Evolutionary conservation across 2,888 invertebrate species (phyloP), one percentile per base, ranked within the genome.

Genomic region (Cancer borealis): DNA sequence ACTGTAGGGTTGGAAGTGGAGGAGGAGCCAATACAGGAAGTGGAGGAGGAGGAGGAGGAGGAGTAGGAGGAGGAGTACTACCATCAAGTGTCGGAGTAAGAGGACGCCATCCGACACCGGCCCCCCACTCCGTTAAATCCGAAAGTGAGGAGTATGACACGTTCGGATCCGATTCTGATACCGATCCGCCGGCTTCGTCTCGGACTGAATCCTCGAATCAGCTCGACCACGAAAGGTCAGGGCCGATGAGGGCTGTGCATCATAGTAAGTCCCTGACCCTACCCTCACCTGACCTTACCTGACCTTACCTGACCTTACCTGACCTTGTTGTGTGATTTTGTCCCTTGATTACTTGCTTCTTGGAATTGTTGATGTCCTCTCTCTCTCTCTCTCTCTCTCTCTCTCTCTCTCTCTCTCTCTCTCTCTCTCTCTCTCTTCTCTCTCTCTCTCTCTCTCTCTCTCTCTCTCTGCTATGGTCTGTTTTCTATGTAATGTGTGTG

Each of bases 171-270:
- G 95, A 95, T 87, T 95, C 95, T 60, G 95, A 95, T 46, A 95
- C 95, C 0, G 95, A 95, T 54, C 95, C 95, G 3, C 95, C 95
- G 6, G 95, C 95, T 0, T 95, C 95, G 8, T 93, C 93, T 87
- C 87, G 95, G 91, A 95, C 95, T 12, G 95, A 95, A 79, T 95
- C 95, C 12, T 95, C 95, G n/a, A 95, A 95, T 49, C 95, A 95
- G 92, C 93, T 95, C 66, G 95, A 95, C 95, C 95, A 95, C 93
- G 95, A 95, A 93, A 95, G 95, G 95, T 95, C 95, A 95, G 95
- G 93, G 54, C 93, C 66, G 92, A 93, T 95, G 91, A 95, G 95
- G 92, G 95, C 95, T 88, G 93, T 95, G 95, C 95, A 95, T 95
- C 95, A 95, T 95, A 95, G 95, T 95, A 95, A 95, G 95, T 95